These are phyloP conservation scores for Arbacia lixula DNA, from an alignment of 53 echinoderm and acorn worm species.

Conservation along the genomic window DNA sequence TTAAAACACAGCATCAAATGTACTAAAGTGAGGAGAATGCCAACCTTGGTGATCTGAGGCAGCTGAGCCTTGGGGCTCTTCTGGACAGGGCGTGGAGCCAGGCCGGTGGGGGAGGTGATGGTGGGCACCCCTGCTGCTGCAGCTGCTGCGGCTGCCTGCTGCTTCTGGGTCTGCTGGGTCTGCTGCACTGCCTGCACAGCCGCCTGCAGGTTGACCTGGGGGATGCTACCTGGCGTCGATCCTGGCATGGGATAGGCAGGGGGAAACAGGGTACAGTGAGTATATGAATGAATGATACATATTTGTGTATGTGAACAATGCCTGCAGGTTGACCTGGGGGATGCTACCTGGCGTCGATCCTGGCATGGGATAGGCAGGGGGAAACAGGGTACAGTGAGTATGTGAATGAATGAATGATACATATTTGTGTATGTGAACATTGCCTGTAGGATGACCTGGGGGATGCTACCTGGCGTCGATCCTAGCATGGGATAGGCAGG, in stretches of 20 bases:
- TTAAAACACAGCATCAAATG: too few relatives aligned
- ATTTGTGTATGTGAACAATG: too few relatives aligned
- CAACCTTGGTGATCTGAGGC: slow-evolving; percentile 36
- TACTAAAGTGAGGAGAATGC: too few relatives aligned
- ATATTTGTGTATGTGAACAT: too few relatives aligned
- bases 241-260: too few relatives aligned
- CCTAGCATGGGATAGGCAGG: background rate
- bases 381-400: too few relatives aligned
- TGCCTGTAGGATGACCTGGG: slow-evolving; percentile 69
- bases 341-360: slow-evolving; percentile 33
- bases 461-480: slow-evolving; percentile 41
- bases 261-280: too few relatives aligned
- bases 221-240: slow-evolving; percentile 57
- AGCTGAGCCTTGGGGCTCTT: background rate
- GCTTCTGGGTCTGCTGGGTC: slow-evolving; percentile 69
- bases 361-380: background rate
- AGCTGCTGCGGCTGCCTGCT: slow-evolving; percentile 58
- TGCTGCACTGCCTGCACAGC: slow-evolving; percentile 82
- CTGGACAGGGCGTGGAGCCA: slow-evolving; percentile 12
- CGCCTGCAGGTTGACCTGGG: slow-evolving; percentile 81
- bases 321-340: slow-evolving; percentile 67
- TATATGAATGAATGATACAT: too few relatives aligned
- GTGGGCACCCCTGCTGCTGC: slow-evolving; percentile 7
- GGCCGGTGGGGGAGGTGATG: slow-evolving; percentile 19
- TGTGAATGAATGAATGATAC: too few relatives aligned